Base-by-base conservation (phyloP, 2,113 vertebrate genomes). In the Alces alces region DNA sequence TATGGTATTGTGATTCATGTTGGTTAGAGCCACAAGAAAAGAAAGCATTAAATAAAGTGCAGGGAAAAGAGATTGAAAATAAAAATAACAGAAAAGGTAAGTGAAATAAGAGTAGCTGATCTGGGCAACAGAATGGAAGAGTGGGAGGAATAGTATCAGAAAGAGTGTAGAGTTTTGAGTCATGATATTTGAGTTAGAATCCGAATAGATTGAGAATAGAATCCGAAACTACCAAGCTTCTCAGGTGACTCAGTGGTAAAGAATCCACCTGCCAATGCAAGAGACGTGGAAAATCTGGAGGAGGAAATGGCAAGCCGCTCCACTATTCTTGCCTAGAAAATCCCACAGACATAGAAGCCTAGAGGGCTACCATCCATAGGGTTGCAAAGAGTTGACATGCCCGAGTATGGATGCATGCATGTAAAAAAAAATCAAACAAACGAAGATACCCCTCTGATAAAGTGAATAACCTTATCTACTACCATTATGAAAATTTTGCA, bases 21-120 rank as follows among this genome's bases (percentile, higher is more conserved):
- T 89, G 25, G 10, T 82, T 96, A 95, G 90, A 86, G 52, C 13
- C 95, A 88, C 19, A 57, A 61, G 30, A 66, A 76, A 47, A 80
- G 4, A 82, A 47, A 76, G 6, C 60, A 45, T 55, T 83, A 16
- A 25, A n/a, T 83, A 58, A 93, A 96, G 80, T 60, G 4, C 28
- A 64, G 30, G 54, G 47, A 6, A 95, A 60, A 61, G 17, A 43
- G 19, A 76, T 76, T 73, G 84, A 97, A 91, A 96, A 85, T n/a
- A 90, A 91, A 95, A 87, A 43, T 55, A 61, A 73, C 30, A 21
- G 4, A 86, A 83, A 83, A 58, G 3, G 21, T 66, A 89, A 86
- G 25, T 76, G 36, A 80, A 91, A 25, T n/a, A 50, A 55, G 23
- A 43, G 15, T 14, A 76, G 66, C 2, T 4, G 36, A 4, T 61